Conservation (phyloP, 1,140 invertebrate genomes). For the Frieseomelitta varia region DNA sequence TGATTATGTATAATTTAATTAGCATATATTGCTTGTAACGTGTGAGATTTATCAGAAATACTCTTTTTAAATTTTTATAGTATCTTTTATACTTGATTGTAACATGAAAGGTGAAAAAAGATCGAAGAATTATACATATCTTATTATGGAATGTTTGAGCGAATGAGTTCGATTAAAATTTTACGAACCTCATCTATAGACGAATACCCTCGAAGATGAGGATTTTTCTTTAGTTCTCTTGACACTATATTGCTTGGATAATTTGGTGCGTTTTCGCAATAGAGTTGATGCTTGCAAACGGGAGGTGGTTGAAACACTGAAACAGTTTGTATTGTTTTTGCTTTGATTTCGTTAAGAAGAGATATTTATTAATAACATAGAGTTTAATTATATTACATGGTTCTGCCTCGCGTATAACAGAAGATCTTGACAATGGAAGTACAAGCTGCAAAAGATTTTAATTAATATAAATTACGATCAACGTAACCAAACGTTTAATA, state of each 20-base stretch:
- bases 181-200: slow-evolving; percentile 7
- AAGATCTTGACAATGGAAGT: background rate
- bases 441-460: background rate
- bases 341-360: background rate
- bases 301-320: background rate
- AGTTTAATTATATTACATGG: background rate
- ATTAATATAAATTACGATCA: background rate
- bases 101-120: background rate
- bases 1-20: no score
- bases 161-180: background rate
- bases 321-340: background rate
- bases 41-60: background rate
- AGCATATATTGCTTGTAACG: background rate
- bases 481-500: background rate
- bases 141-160: background rate
- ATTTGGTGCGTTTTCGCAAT: slow-evolving; percentile 7
- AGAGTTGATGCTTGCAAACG: background rate
- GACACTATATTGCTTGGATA: slow-evolving; percentile 20
- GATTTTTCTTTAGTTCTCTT: background rate
- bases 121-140: background rate
- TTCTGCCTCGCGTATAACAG: no score
- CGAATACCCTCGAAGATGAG: background rate
- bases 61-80: background rate
- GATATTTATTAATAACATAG: background rate
- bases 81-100: background rate